These are phyloP conservation scores for Pollenia griseotomentosa DNA, from an alignment of 2,888 invertebrate species.

Conservation along the genomic window DNA sequence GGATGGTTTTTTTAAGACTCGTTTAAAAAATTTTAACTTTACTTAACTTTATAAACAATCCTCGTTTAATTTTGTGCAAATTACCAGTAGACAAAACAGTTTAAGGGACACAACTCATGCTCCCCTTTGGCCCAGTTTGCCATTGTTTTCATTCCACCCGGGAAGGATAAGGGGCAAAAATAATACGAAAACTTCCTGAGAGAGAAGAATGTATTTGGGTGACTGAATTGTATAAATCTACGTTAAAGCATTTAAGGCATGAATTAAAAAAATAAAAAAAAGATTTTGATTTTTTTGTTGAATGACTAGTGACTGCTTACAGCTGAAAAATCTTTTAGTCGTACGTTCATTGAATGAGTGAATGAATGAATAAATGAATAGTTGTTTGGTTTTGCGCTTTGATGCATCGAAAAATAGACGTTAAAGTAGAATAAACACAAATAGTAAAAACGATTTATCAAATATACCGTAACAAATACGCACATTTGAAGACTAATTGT, in stretches of 20 bases:
- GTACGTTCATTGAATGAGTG: constrained; percentile 27
- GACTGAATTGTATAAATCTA: constrained; percentile 13
- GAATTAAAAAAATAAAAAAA: not conserved
- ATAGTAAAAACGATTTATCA: not conserved
- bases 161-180: not conserved
- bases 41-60: not conserved
- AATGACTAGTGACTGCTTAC: constrained; percentile 15
- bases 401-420: constrained; percentile 59
- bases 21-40: not conserved
- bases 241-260: not conserved
- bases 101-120: not conserved
- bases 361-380: constrained; percentile 38
- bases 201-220: constrained; percentile 2
- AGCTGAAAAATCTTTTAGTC: constrained; percentile 38
- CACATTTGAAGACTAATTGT: constrained; percentile 23
- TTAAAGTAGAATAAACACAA: constrained; percentile 8
- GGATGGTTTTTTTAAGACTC: not conserved
- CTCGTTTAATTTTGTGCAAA: not conserved
- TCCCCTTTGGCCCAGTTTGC: too few relatives aligned
- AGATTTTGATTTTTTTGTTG: not conserved
- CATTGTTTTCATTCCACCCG: constrained; percentile 17
- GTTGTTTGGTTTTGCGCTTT: constrained; percentile 66
- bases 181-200: constrained; percentile 5
- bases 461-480: constrained; percentile 18
- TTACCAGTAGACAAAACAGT: constrained; percentile 12